These are phyloP conservation scores for Cyphomyrus discorhynchus DNA, from an alignment of 2,113 vertebrate species.

Conservation along the genomic window DNA sequence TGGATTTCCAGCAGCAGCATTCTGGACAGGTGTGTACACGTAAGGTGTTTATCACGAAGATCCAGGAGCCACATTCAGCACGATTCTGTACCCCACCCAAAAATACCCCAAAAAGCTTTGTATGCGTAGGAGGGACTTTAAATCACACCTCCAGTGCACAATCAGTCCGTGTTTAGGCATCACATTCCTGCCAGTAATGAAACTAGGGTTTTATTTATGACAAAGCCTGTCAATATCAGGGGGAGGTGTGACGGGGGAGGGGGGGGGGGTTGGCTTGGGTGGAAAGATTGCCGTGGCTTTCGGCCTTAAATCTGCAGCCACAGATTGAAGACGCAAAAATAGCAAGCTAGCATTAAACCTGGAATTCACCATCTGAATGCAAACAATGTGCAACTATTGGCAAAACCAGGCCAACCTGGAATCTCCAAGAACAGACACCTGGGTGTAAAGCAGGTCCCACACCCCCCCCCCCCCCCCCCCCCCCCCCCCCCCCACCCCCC, in stretches of 20 bases:
- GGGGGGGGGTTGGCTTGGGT: neutral
- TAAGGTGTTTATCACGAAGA: neutral
- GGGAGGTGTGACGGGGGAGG: too few relatives aligned
- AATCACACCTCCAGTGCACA: too few relatives aligned
- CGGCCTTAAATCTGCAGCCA: neutral
- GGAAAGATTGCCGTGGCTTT: neutral
- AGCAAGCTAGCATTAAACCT: neutral
- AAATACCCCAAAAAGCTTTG: neutral
- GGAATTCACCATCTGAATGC: neutral
- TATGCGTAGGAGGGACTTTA: neutral
- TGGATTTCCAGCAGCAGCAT: constrained; percentile 60
- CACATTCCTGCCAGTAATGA: neutral
- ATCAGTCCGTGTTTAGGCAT: neutral
- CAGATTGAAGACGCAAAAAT: neutral
- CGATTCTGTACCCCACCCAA: neutral
- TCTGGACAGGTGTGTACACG: constrained; percentile 60
- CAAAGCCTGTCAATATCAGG: neutral
- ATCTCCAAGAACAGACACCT: neutral
- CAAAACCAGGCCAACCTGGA: neutral
- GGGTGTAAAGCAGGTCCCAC: neutral
- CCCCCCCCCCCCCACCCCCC: too few relatives aligned
- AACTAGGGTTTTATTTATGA: neutral
- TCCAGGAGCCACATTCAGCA: neutral
- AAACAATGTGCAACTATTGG: neutral
- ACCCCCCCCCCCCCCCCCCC: too few relatives aligned